Evolutionary conservation across 2,888 invertebrate species (phyloP), one percentile per base, ranked within the genome.

Genomic region (Anaspis maculata): DNA sequence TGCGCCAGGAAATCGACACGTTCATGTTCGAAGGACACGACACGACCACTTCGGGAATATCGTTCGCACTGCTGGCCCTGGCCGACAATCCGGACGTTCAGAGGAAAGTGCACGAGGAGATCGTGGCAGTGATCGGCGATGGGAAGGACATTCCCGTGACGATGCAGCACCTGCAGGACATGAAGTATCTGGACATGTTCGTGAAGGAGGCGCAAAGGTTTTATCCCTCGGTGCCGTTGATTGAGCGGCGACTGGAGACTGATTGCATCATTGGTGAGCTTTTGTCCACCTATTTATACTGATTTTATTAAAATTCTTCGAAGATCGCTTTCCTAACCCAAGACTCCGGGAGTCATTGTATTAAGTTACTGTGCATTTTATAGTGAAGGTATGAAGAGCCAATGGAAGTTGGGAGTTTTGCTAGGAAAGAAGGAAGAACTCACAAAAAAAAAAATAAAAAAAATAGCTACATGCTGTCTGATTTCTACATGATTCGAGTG

Each of bases 21-120:
- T 73, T 75, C 42, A 70, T 74, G 68, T 74, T 74, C 49, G 72
- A 70, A 49, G 73, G 72, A 0, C 70, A 74, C 36, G 72, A 74
- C 34, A 74, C 75, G 1, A 71, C 72, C 24, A 66, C 71, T 6
- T 65, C 71, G 21, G 69, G 71, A 3, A 62, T 73, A n/a, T 63
- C 66, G 15, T 75, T 71, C 59, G 54, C 68, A 3, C 54, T 76
- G 3, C 72, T 70, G 36, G 52, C 67, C 25, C 51, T 76, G 2
- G 72, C 73, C 1, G 65, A 66, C 41, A 57, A 72, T 51, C 62
- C 63, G 0, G 61, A 65, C 1, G 53, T 70, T 22, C 74, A 74
- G 35, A 35, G 51, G 21, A 51, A 52, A 34, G 40, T 60, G 1
- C 51, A 57, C 34, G 49, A 57, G 15, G 61, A 61, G 42, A 38